Evolutionary conservation across 2,888 invertebrate genomes (phyloP).

Genomic region (Apocheima hispidaria): DNA sequence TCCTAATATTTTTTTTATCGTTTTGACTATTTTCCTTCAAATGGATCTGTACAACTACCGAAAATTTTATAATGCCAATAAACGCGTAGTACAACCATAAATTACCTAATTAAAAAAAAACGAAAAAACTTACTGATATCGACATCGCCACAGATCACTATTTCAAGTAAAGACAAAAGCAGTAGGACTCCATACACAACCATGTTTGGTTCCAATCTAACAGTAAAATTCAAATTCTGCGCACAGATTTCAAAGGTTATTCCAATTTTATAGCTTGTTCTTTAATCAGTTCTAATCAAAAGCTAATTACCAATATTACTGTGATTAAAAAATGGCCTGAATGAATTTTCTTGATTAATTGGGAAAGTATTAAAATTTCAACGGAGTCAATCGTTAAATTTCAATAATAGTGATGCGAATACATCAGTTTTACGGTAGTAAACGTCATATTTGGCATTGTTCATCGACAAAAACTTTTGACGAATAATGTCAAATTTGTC

Average conservation of each 20-base stretch:
- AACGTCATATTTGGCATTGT: no score
- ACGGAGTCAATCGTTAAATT: not conserved
- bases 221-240: slow-evolving; percentile 1
- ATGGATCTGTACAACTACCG: no score
- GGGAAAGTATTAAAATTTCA: not conserved
- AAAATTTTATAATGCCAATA: no score
- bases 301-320: slow-evolving; percentile 11
- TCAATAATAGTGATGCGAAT: not conserved
- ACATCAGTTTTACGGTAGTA: no score
- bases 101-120: no score
- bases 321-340: not conserved
- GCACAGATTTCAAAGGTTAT: not conserved
- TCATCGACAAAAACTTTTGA: no score
- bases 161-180: slow-evolving; percentile 16
- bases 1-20: no score
- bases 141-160: slow-evolving; percentile 16
- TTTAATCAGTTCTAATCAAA: slow-evolving; percentile 18
- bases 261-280: slow-evolving; percentile 14
- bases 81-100: no score
- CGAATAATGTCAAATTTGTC: no score
- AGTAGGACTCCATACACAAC: slow-evolving; percentile 7
- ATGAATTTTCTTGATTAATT: slow-evolving; percentile 1
- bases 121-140: slow-evolving; percentile 37
- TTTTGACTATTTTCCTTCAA: no score
- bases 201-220: slow-evolving; percentile 23